Conservation (phyloP, 2,797 vertebrate species). For the Ptychobarbus kaznakovi region DNA sequence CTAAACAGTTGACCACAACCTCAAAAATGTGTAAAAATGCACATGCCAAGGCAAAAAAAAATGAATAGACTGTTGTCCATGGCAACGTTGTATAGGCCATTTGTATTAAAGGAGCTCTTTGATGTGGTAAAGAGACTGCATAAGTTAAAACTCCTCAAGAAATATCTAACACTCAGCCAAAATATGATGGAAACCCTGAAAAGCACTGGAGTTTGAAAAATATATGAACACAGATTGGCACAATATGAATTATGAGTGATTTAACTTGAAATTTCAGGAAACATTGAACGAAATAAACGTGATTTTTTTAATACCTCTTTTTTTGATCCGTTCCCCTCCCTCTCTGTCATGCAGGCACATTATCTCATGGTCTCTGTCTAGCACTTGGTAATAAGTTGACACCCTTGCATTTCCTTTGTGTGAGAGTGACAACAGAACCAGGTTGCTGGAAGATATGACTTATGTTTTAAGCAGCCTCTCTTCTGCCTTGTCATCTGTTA, state of each 20-base stretch:
- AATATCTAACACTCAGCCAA: slow-evolving; percentile 35
- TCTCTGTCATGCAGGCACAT: neutral
- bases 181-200: slow-evolving; percentile 31
- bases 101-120: slow-evolving; percentile 21
- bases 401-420: neutral
- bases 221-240: neutral
- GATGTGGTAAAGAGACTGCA: slow-evolving; percentile 9
- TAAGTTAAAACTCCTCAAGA: slow-evolving; percentile 30
- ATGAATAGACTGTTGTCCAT: neutral
- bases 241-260: neutral
- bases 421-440: slow-evolving; percentile 6
- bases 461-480: slow-evolving; percentile 1
- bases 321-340: neutral
- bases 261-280: slow-evolving; percentile 6
- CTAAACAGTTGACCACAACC: neutral
- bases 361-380: slow-evolving; percentile 36
- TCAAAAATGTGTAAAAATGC: neutral
- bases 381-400: slow-evolving; percentile 39
- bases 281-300: neutral
- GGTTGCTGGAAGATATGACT: slow-evolving; percentile 10
- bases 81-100: slow-evolving; percentile 4
- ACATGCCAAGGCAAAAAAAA: neutral
- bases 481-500: slow-evolving; percentile 8
- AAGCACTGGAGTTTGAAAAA: slow-evolving; percentile 30
- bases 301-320: neutral